Base-by-base conservation (phyloP, 2,888 invertebrate species). In the Ephialtes manifestator region DNA sequence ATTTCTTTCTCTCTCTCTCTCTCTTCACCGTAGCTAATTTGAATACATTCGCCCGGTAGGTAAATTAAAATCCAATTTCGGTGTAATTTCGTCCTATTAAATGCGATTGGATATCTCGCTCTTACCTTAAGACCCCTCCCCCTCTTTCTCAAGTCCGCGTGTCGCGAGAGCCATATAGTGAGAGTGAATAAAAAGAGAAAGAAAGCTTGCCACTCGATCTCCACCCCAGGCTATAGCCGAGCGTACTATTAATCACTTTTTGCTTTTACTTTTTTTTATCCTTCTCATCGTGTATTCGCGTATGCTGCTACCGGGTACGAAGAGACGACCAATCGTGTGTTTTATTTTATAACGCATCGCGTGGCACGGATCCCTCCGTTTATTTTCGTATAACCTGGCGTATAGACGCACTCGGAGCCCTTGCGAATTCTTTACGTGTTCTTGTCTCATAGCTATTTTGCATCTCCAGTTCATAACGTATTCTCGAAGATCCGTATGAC, bases 11-110 rank as follows among this genome's bases (percentile, higher is more conserved):
- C 90, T 91, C 88, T 80, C 89, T 89, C 88, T 88, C 89, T 65
- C 39, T 0, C 43, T 72, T n/a, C 43, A 31, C 72, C 76, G 72
- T 83, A 88, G 89, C 92, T 93, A 92, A 94, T 93, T 93, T 93
- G 90, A 93, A 93, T 93, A 93, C 90, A 92, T 92, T 93, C 90
- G 86, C 89, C 91, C 90, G 88, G 74, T 82, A 84, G 92, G 89
- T 92, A 92, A 93, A 93, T 94, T 93, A 93, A 93, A 94, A 94
- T 93, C 93, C 93, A 94, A 94, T 94, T 93, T 93, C 91, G 90
- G 88, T 90, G 92, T 93, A 93, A 93, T 93, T 93, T 91, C 91
- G 91, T 92, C 91, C 92, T 90, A 93, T 93, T 93, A 93, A 92
- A 91, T 89, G 90, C 92, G 90, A 92, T 92, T 91, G 92, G 90